Evolutionary conservation across 1,140 invertebrate species (phyloP).

Genomic region (Drusus annulatus): DNA sequence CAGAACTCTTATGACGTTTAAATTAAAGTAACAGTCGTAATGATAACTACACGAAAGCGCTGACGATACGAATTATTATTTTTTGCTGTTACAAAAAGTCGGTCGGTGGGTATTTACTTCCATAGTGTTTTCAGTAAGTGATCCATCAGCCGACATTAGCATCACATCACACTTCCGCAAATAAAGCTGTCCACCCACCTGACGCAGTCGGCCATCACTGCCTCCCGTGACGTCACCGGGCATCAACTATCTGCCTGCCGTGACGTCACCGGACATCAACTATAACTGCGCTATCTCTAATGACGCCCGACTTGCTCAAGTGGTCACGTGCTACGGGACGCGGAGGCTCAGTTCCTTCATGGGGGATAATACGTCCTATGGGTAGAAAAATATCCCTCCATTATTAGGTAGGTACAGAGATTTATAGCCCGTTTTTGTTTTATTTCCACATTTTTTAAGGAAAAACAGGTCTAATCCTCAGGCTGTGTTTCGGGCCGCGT

Average conservation of each 20-base stretch:
- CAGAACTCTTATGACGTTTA: too few species aligned
- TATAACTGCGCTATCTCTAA: slow-evolving; percentile 10
- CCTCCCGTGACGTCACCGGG: background rate
- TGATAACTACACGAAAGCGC: too few species aligned
- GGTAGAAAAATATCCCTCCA: slow-evolving; percentile 20
- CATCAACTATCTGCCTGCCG: background rate
- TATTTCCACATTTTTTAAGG: slow-evolving; percentile 44
- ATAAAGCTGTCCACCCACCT: slow-evolving; percentile 16
- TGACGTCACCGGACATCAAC: slow-evolving; percentile 27
- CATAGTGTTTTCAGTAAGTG: too few species aligned
- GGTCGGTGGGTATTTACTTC: too few species aligned
- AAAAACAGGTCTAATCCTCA: slow-evolving; percentile 20
- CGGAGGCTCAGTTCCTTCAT: slow-evolving; percentile 33
- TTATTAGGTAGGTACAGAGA: slow-evolving; percentile 1
- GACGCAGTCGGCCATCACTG: background rate
- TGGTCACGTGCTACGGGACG: slow-evolving; percentile 49
- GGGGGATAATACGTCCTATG: slow-evolving; percentile 23
- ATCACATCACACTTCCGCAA: slow-evolving; percentile 4
- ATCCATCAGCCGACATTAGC: background rate
- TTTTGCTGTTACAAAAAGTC: too few species aligned
- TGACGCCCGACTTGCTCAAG: slow-evolving; percentile 15
- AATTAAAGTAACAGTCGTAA: too few species aligned
- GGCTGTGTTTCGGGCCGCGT: slow-evolving; percentile 31
- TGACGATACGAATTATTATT: too few species aligned
- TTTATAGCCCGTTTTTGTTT: slow-evolving; percentile 45